A percentile compares a stretch with the other conserved stretches of the same genome.
Conservation (phyloP, 2,113 vertebrate species). For the Setophaga coronata region DNA sequence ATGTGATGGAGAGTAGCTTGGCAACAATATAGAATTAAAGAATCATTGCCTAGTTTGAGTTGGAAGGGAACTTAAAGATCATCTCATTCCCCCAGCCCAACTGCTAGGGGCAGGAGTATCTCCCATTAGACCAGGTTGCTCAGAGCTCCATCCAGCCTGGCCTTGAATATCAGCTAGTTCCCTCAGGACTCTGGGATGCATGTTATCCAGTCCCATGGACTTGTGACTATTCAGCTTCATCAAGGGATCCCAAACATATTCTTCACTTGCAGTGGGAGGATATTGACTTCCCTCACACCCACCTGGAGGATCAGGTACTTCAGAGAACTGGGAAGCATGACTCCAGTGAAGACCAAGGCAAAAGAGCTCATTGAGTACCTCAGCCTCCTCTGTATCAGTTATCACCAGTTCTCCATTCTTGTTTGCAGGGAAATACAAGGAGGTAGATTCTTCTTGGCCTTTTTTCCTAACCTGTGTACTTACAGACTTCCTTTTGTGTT, state of each 20-base stretch:
- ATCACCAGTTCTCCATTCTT: not conserved
- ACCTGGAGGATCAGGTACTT: not conserved
- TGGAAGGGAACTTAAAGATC: not conserved
- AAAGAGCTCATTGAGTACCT: not conserved
- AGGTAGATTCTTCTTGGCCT: not conserved
- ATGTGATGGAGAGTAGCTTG: not conserved
- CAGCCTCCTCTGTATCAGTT: no score
- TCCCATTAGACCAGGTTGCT: not conserved
- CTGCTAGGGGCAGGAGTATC: not conserved
- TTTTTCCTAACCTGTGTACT: not conserved
- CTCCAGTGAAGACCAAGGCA: not conserved
- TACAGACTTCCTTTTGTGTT: not conserved
- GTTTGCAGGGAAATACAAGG: not conserved
- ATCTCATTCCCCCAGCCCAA: fast-evolving
- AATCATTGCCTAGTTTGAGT: not conserved
- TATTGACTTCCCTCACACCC: not conserved
- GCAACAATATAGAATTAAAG: not conserved
- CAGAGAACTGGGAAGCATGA: not conserved
- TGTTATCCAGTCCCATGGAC: not conserved
- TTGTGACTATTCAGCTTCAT: not conserved
- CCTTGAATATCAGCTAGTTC: not conserved
- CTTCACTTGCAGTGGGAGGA: not conserved
- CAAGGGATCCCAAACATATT: not conserved
- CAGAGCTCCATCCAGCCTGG: not conserved
- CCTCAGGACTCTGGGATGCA: not conserved